Evolutionary conservation across 1,140 invertebrate genomes (phyloP).

Genomic region (Anagrus nilaparvatae): DNA sequence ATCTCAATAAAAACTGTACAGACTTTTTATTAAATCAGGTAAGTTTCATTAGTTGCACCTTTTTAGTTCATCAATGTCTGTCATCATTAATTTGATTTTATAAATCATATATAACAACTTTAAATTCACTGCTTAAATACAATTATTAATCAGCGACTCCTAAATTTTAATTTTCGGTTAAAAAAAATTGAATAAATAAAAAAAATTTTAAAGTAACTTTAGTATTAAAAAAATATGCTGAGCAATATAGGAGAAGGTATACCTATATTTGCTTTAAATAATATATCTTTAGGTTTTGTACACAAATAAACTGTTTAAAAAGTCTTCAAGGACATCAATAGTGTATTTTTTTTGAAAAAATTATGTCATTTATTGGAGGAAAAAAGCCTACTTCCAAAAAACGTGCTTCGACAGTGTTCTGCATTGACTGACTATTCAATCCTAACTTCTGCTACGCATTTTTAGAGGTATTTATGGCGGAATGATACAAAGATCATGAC

Average conservation of each 20-base stretch:
- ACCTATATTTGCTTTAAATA: conserved; percentile 39
- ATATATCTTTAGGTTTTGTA: conserved; percentile 28
- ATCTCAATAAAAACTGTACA: conserved; percentile 44
- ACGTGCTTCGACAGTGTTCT: conserved; percentile 42
- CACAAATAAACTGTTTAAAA: conserved; percentile 22
- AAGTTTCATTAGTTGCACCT: conserved; percentile 42
- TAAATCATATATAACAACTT: too few relatives aligned
- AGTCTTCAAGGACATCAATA: conserved; percentile 32
- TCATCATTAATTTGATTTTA: too few relatives aligned
- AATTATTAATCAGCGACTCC: background rate
- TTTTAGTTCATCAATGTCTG: conserved; percentile 35
- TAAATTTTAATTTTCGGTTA: conserved; percentile 10
- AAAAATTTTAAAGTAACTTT: conserved; percentile 12
- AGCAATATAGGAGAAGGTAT: conserved; percentile 43
- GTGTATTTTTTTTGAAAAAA: conserved; percentile 34
- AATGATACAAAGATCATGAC: conserved; percentile 41
- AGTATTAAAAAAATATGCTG: conserved; percentile 16
- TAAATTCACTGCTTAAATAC: conserved; percentile 5
- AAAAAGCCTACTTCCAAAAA: conserved; percentile 42
- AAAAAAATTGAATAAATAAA: background rate
- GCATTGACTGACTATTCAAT: conserved; percentile 44
- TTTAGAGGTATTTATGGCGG: conserved; percentile 44
- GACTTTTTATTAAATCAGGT: conserved; percentile 39
- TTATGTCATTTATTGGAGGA: conserved; percentile 40
- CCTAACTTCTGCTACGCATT: conserved; percentile 44